phyloP scores from a whole-genome alignment of 2,113 vertebrate genomes.

The Shinisaurus crocodilurus region DNA sequence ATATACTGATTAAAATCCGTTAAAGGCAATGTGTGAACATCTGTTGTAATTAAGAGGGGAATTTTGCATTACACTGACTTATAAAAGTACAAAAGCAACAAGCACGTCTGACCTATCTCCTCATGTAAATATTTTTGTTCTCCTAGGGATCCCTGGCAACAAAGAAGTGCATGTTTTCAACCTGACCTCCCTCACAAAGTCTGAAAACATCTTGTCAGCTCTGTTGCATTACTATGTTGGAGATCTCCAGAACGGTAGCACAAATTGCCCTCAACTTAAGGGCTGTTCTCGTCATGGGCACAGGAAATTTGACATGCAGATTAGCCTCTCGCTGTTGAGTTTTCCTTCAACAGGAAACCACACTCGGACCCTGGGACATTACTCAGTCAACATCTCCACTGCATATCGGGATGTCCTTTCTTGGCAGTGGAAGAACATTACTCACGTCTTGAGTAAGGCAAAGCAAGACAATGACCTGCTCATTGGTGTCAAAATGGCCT shows the following conservation, averaged over 20 bases:
- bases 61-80: too few relatives aligned
- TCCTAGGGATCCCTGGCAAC: constrained; percentile 79
- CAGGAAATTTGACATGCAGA: constrained; percentile 72
- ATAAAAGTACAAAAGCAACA: too few relatives aligned
- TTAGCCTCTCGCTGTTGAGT: constrained; percentile 86
- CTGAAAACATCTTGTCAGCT: constrained; percentile 92
- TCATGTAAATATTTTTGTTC: constrained; percentile 26
- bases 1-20: neutral
- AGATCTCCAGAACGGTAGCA: constrained; percentile 75
- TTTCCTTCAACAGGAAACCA: constrained; percentile 77
- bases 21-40: neutral
- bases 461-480: constrained; percentile 84
- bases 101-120: neutral
- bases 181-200: constrained; percentile 91
- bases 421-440: constrained; percentile 96
- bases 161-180: constrained; percentile 88
- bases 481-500: constrained; percentile 83
- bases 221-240: constrained; percentile 88
- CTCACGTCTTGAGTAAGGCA: constrained; percentile 81
- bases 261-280: constrained; percentile 67
- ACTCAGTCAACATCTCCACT: constrained; percentile 81
- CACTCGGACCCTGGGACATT: constrained; percentile 79
- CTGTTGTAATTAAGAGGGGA: neutral
- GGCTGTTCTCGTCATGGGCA: constrained; percentile 66
- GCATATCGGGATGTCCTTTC: constrained; percentile 74